Percentiles rank a stretch among this genome's conserved stretches.
phyloP scores from a whole-genome alignment of 2,113 vertebrate genomes.

The Antechinus flavipes region DNA sequence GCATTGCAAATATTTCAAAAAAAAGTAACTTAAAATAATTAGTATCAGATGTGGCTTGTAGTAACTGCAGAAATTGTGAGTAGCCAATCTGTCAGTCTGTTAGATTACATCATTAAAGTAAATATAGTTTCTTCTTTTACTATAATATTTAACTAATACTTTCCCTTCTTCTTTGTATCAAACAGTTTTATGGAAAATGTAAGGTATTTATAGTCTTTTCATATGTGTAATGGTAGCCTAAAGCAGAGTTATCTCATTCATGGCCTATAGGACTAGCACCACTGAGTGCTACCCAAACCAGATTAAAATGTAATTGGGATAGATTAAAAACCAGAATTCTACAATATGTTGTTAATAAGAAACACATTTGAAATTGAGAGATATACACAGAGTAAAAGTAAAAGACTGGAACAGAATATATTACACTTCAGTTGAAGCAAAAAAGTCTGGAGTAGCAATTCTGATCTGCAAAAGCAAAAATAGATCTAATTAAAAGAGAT shows the following conservation, averaged over 20 bases:
- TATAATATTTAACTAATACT: not conserved
- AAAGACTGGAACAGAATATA: too few species aligned
- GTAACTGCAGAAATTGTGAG: not conserved
- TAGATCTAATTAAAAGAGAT: too few species aligned
- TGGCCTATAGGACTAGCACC: not conserved
- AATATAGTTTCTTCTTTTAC: not conserved
- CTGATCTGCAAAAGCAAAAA: too few species aligned
- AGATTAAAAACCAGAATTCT: too few species aligned
- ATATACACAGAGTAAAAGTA: too few species aligned
- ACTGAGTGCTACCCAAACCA: not conserved
- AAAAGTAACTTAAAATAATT: slow-evolving; percentile 69
- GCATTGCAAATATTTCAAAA: slow-evolving; percentile 37
- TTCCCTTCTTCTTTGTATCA: not conserved
- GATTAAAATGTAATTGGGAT: not conserved
- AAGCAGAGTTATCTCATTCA: not conserved
- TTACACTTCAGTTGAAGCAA: too few species aligned
- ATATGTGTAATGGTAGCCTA: not conserved
- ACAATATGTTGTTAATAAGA: too few species aligned
- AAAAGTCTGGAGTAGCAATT: too few species aligned
- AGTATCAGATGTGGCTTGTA: slow-evolving; percentile 44
- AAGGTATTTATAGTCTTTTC: not conserved
- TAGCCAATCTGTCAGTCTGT: not conserved
- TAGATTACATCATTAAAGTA: not conserved
- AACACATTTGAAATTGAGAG: too few species aligned
- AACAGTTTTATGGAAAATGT: not conserved